Evolutionary conservation across 2,888 invertebrate species (phyloP).

Genomic region (Hetaerina titia): DNA sequence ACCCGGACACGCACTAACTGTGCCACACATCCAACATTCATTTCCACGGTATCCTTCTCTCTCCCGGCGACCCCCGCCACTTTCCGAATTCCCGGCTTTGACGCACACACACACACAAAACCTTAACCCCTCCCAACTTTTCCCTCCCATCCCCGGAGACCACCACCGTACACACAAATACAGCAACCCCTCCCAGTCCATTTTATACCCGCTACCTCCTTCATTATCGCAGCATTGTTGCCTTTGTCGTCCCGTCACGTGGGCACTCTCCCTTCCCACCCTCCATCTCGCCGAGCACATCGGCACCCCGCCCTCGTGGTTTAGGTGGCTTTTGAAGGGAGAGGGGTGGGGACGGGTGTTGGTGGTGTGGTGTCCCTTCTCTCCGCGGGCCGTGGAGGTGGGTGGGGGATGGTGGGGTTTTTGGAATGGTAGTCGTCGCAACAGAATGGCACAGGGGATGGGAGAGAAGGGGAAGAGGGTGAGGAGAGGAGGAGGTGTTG

Average conservation of each 20-base stretch:
- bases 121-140: background rate
- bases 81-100: background rate
- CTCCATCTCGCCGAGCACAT: background rate
- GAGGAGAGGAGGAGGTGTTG: background rate
- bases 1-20: background rate
- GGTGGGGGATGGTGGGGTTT: background rate
- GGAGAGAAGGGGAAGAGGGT: background rate
- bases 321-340: background rate
- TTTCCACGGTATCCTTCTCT: conserved; percentile 30
- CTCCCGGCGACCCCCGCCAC: background rate
- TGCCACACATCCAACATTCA: background rate
- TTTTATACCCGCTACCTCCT: background rate
- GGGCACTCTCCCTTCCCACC: background rate
- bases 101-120: background rate
- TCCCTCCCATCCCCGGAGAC: background rate
- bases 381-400: background rate
- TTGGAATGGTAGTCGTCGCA: background rate
- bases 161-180: background rate
- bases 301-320: conserved; percentile 56
- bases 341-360: background rate
- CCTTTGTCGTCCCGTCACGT: conserved; percentile 63
- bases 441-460: background rate
- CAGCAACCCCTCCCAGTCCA: background rate
- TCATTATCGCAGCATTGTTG: conserved; percentile 67
- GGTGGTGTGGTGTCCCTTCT: background rate